Percentiles rank a stretch among this genome's conserved stretches.
Conservation (phyloP, 2,113 vertebrate genomes). For the Mungos mungo region DNA sequence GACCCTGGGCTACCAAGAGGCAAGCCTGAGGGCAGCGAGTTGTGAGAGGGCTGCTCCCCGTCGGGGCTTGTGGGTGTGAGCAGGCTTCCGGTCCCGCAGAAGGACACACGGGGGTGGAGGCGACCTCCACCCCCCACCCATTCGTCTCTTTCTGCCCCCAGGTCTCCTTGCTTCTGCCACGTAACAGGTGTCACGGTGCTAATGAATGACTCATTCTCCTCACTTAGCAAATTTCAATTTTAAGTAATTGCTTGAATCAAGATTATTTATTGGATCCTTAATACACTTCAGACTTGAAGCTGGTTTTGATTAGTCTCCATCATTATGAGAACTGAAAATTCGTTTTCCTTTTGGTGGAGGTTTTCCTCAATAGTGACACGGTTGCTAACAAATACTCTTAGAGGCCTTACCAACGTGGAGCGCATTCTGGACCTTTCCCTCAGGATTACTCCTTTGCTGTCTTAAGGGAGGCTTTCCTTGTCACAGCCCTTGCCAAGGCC, state of each 20-base stretch:
- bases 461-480: not conserved
- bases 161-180: not conserved
- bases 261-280: conserved; percentile 69
- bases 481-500: not conserved
- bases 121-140: fast-evolving
- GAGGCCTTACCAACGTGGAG: not conserved
- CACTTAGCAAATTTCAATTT: conserved; percentile 63
- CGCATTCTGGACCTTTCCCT: not conserved
- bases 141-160: fast-evolving
- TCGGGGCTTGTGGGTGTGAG: fast-evolving
- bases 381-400: not conserved
- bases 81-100: not conserved
- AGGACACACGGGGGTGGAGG: not conserved
- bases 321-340: conserved; percentile 39
- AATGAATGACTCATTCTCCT: conserved; percentile 22
- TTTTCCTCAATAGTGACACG: not conserved
- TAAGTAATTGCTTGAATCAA: conserved; percentile 68
- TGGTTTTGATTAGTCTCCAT: conserved; percentile 61
- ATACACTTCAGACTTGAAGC: conserved; percentile 52
- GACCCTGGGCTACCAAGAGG: not conserved
- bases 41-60: not conserved
- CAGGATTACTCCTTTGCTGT: not conserved
- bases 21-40: not conserved
- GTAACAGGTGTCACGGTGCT: not conserved
- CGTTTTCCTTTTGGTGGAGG: not conserved